Evolutionary conservation across 2,888 invertebrate species (phyloP), one percentile per base, ranked within the genome.

Genomic region (Netelia melanura): DNA sequence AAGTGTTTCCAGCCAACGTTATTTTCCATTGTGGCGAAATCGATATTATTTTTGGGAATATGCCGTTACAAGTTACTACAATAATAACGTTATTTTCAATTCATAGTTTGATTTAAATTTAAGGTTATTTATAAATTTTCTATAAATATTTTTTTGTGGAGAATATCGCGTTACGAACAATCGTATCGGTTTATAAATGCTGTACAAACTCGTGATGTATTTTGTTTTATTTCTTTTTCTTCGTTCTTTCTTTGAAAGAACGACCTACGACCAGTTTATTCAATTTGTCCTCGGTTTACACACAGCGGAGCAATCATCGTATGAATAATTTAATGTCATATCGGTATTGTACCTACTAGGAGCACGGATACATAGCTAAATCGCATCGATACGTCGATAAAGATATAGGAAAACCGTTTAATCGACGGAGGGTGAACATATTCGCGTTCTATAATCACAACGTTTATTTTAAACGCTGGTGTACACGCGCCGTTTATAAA

Each of bases 401-500:
- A 14, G 21, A 56, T 56, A 17, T 56, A 6, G 56, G 56, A 43
- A 68, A 72, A 81, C 38, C 72, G 77, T 61, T 72, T 58, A 81
- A 81, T 84, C 84, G 77, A 84, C 77, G 54, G 67, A 74, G 56
- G 54, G 70, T 74, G 65, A 80, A 81, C 72, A 78, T 84, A 64
- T 48, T 83, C 44, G 65, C 65, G 75, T 82, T 6, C 84, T 77
- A 71, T 86, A 83, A 82, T 83, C 80, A 78, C 83, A 67, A 75
- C 74, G 81, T 84, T 86, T 86, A 86, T 86, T 86, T 86, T 74
- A 84, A 86, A 84, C 84, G 80, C 56, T 48, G 64, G 54, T 23
- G 61, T 77, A 77, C 70, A 74, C 74, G 75, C 77, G 79, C 76
- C 65, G 76, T 82, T 84, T 78, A 82, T 80, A 65, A 84, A 83